Evolutionary conservation across 2,888 invertebrate species (phyloP), one percentile per base, ranked within the genome.

Genomic region (Masnerella sp.): DNA sequence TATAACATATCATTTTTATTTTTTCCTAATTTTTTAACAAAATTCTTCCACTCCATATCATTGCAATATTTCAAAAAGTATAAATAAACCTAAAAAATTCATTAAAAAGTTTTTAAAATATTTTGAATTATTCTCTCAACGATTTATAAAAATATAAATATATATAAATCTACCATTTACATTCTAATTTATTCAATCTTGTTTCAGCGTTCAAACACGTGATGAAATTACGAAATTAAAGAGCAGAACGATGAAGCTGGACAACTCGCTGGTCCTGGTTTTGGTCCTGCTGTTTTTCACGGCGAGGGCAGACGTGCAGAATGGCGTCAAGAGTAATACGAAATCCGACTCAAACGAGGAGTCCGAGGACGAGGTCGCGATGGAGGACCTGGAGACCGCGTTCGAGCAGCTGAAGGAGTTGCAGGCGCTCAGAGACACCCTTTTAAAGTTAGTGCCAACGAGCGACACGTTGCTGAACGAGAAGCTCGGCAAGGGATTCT

Each of bases 351-450:
- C 80, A 2, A 58, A 51, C 28, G 82, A 84, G 5, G 83, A 83
- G 22, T 65, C 80, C 0, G 83, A 84, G 22, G 80, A 82, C 8
- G 78, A 79, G 34, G 75, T 74, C 9, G 40, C 51, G 8, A 54
- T 43, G 11, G 77, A 80, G 22, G 62, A 77, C 5, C 15, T 65
- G 15, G 74, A 76, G 11, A 77, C 72, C 14, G 52, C 76, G 0
- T 79, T 81, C 38, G 81, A 85, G 30, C 80, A 80, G 5, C 42
- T 85, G 14, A 77, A 74, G 5, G 81, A 85, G 22, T 51, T 85
- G 0, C 78, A 78, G 36, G 80, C 77, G 2, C 58, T 85, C 5
- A 78, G 77, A 2, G 81, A 86, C 8, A 79, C 80, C 2, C 79
- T 85, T 45, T 34, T 81, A 14, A 82, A 83, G 14, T 40, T 78